phyloP scores from a whole-genome alignment of 2,113 vertebrate species.

The Hylia prasina region DNA sequence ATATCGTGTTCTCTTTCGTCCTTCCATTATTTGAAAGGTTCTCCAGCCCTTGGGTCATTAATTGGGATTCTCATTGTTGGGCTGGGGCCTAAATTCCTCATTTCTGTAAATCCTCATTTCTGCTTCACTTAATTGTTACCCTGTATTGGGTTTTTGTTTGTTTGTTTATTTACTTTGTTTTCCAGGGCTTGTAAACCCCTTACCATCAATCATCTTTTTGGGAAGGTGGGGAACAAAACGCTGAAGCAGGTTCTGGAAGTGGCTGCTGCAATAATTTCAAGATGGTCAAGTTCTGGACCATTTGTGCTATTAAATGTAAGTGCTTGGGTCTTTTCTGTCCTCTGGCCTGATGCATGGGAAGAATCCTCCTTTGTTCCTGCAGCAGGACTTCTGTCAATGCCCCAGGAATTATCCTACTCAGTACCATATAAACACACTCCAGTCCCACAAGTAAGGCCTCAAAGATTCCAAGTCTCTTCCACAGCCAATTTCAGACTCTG shows the following conservation, averaged over 20 bases:
- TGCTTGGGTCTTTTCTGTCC: not conserved
- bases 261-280: not conserved
- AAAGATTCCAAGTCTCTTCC: not conserved
- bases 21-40: not conserved
- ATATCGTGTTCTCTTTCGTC: not conserved
- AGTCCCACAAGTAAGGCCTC: not conserved
- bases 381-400: not conserved
- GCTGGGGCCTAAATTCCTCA: not conserved
- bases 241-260: not conserved
- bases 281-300: not conserved
- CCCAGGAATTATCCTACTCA: not conserved
- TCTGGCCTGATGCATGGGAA: fast-evolving
- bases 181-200: not conserved
- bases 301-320: not conserved
- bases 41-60: not conserved
- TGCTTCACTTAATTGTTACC: not conserved
- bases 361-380: not conserved
- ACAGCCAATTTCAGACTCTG: not conserved
- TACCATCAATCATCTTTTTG: not conserved
- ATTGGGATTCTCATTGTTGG: not conserved
- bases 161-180: not conserved
- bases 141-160: not conserved
- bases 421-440: not conserved
- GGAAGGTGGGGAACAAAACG: not conserved
- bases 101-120: not conserved